A percentile compares a stretch with the other conserved stretches of the same genome.
Conservation (phyloP, 1,140 invertebrate species). For the Anastatus disparis region DNA sequence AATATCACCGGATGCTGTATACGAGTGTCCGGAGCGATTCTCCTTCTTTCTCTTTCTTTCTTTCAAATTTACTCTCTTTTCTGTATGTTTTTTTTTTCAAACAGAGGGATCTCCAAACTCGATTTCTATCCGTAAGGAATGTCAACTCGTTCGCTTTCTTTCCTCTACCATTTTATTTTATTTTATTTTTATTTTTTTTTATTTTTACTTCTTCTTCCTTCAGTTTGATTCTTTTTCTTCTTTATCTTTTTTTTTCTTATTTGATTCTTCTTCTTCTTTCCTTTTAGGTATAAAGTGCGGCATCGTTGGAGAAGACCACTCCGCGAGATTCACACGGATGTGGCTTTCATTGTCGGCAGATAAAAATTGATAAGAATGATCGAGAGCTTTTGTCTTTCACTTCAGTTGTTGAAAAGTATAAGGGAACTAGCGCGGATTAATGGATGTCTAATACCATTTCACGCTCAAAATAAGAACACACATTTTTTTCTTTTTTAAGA, state of each 20-base stretch:
- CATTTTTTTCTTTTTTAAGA: background rate
- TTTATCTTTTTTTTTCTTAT: background rate
- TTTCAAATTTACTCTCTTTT: constrained; percentile 42
- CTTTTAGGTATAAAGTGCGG: too few relatives aligned
- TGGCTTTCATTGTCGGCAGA: constrained; percentile 28
- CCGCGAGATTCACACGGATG: constrained; percentile 34
- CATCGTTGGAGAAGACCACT: too few relatives aligned
- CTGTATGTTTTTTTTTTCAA: constrained; percentile 40
- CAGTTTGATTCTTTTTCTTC: background rate
- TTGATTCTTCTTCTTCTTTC: background rate
- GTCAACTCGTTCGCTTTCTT: background rate
- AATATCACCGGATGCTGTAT: constrained; percentile 41
- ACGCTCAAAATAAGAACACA: background rate
- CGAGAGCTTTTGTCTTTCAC: constrained; percentile 16
- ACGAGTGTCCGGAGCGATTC: constrained; percentile 24
- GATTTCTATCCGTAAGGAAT: background rate
- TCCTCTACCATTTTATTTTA: background rate
- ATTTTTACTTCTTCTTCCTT: background rate
- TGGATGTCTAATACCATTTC: constrained; percentile 18
- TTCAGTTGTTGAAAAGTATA: too few relatives aligned
- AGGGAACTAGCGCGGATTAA: background rate
- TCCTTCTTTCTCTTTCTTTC: background rate
- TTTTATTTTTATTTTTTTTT: too few relatives aligned
- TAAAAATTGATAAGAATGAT: constrained; percentile 19
- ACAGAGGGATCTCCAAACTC: background rate